phyloP scores from a whole-genome alignment of 2,888 invertebrate genomes.

The Zygogramma bicolorata region DNA sequence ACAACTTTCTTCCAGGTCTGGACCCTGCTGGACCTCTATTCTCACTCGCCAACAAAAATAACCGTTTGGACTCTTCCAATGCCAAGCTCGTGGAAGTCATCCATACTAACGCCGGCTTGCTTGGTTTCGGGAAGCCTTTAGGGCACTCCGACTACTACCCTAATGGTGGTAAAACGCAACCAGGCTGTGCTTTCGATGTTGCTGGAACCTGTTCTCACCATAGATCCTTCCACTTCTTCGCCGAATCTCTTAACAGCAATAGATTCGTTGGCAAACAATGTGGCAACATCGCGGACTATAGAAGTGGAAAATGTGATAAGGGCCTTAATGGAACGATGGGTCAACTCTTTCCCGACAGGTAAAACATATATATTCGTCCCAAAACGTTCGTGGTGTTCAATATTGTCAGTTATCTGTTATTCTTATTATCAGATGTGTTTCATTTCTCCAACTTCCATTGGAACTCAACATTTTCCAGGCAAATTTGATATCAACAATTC shows the following conservation, averaged over 20 bases:
- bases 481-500: no score
- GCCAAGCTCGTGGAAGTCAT: constrained; percentile 60
- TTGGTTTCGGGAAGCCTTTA: constrained; percentile 47
- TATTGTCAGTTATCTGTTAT: no score
- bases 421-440: no score
- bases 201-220: constrained; percentile 64
- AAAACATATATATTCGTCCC: no score
- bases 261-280: constrained; percentile 37
- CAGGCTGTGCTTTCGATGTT: constrained; percentile 57
- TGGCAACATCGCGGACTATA: constrained; percentile 21
- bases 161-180: constrained; percentile 59
- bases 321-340: constrained; percentile 41
- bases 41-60: constrained; percentile 45
- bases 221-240: constrained; percentile 64
- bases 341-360: constrained; percentile 37
- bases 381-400: no score
- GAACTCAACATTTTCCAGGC: no score
- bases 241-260: constrained; percentile 61
- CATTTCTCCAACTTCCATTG: no score
- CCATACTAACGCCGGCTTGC: constrained; percentile 54
- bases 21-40: constrained; percentile 61
- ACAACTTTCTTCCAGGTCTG: constrained; percentile 55
- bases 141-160: constrained; percentile 61
- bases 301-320: constrained; percentile 28
- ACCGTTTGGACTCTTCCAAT: constrained; percentile 58